Percentiles rank a stretch among this genome's conserved stretches.
Evolutionary conservation across 1,140 invertebrate genomes (phyloP).

Genomic region (Reticulitermes speratus): DNA sequence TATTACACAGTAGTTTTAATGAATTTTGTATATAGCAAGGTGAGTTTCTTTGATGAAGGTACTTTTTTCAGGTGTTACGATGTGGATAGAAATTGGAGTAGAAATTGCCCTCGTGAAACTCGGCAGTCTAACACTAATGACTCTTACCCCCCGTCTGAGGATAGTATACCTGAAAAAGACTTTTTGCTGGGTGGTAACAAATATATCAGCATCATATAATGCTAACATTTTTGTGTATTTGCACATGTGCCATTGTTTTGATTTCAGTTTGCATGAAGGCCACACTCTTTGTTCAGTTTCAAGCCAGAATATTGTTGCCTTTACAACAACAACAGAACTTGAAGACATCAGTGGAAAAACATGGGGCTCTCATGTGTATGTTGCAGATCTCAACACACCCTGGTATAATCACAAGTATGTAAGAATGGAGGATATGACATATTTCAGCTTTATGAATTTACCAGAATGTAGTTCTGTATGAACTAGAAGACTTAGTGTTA

Average conservation of each 20-base stretch:
- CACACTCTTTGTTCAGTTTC: slow-evolving; percentile 68
- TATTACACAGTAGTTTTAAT: too few relatives aligned
- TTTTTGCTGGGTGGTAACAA: background rate
- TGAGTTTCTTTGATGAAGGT: too few relatives aligned
- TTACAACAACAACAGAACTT: slow-evolving; percentile 69
- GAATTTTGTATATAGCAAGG: too few relatives aligned
- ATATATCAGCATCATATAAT: background rate
- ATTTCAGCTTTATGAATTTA: slow-evolving; percentile 21
- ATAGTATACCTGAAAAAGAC: too few relatives aligned
- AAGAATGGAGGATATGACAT: background rate
- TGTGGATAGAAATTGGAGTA: background rate
- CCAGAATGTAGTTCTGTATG: background rate
- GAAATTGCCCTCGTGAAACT: background rate
- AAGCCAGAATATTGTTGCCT: slow-evolving; percentile 76
- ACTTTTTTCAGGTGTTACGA: background rate
- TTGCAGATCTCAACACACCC: slow-evolving; percentile 82
- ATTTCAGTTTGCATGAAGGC: slow-evolving; percentile 51
- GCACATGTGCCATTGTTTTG: background rate
- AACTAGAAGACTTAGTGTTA: background rate
- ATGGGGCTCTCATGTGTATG: slow-evolving; percentile 78
- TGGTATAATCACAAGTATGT: slow-evolving; percentile 75
- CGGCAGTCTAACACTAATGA: background rate
- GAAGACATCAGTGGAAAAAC: slow-evolving; percentile 63
- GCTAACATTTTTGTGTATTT: background rate
- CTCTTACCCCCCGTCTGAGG: background rate